These are phyloP conservation scores for Drosophila testacea DNA, from an alignment of 2,888 invertebrate species.

Conservation along the genomic window DNA sequence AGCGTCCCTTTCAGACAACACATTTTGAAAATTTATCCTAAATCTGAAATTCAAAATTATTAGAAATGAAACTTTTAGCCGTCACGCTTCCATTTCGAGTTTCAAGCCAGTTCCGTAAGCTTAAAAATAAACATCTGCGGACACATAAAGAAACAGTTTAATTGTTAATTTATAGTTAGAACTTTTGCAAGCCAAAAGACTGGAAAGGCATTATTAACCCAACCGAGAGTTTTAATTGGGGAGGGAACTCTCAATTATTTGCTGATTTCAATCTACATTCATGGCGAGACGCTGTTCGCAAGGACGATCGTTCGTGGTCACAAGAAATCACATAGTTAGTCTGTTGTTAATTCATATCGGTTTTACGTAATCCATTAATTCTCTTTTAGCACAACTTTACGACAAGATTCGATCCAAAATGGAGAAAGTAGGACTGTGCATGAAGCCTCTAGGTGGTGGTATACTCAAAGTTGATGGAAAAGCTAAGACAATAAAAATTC, in stretches of 20 bases:
- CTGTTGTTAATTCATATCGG: accelerated
- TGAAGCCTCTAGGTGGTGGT: slow-evolving; percentile 58
- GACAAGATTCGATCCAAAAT: slow-evolving; percentile 19
- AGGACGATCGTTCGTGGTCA: slow-evolving; percentile 52
- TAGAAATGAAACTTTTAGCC: slow-evolving; percentile 17
- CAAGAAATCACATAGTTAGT: slow-evolving; percentile 45
- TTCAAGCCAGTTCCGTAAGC: slow-evolving; percentile 8
- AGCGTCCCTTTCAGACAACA: not conserved
- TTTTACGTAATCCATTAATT: not conserved
- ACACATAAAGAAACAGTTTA: not conserved
- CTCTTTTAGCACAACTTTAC: slow-evolving; percentile 35
- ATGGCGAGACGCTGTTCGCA: slow-evolving; percentile 42
- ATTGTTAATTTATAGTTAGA: slow-evolving; percentile 11
- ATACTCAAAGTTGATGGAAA: slow-evolving; percentile 18
- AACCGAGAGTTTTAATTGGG: slow-evolving; percentile 21
- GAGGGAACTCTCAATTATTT: slow-evolving; percentile 47
- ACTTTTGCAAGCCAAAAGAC: not conserved
- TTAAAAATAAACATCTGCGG: not conserved
- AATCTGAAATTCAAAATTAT: slow-evolving; percentile 22
- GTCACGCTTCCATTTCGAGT: not conserved
- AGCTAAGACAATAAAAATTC: slow-evolving; percentile 37
- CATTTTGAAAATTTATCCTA: slow-evolving; percentile 1
- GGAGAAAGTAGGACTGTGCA: slow-evolving; percentile 35
- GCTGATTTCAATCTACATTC: slow-evolving; percentile 48
- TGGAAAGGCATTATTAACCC: slow-evolving; percentile 5